A percentile compares a stretch with the other conserved stretches of the same genome.
Conservation (phyloP, 2,888 invertebrate species). For the Sialis fuliginosa region DNA sequence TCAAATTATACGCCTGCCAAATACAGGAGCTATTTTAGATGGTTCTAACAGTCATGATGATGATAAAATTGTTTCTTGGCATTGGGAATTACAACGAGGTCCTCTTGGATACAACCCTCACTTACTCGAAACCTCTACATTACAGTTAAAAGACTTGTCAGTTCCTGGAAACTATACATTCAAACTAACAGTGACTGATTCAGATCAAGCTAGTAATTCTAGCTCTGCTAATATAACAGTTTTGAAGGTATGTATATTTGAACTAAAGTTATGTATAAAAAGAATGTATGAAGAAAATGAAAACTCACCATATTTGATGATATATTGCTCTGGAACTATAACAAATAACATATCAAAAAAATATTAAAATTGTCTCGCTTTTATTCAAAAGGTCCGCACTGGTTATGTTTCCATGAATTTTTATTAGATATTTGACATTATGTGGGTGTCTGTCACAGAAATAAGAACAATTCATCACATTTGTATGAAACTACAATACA, state of each 20-base stretch:
- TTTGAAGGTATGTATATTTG: constrained; percentile 32
- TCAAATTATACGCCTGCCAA: constrained; percentile 78
- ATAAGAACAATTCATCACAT: no score
- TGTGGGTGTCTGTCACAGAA: no score
- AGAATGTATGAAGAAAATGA: no score
- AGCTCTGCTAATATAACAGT: constrained; percentile 80
- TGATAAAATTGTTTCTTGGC: constrained; percentile 70
- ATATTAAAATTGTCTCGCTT: no score
- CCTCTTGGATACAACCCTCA: constrained; percentile 74
- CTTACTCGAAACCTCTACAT: constrained; percentile 59
- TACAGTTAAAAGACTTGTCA: constrained; percentile 66
- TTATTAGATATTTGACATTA: no score
- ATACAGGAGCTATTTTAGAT: constrained; percentile 78
- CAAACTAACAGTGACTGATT: constrained; percentile 80
- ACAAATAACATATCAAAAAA: no score
- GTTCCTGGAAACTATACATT: constrained; percentile 83
- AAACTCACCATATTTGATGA: no score
- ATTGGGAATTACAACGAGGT: constrained; percentile 82
- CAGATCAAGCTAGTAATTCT: constrained; percentile 70
- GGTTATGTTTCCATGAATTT: no score
- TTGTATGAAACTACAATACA: no score
- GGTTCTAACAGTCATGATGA: constrained; percentile 64
- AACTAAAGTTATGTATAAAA: no score
- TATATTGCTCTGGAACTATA: no score
- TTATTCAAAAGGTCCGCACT: no score